Evolutionary conservation across 2,797 vertebrate genomes (phyloP).

Genomic region (Scarus forsteni): DNA sequence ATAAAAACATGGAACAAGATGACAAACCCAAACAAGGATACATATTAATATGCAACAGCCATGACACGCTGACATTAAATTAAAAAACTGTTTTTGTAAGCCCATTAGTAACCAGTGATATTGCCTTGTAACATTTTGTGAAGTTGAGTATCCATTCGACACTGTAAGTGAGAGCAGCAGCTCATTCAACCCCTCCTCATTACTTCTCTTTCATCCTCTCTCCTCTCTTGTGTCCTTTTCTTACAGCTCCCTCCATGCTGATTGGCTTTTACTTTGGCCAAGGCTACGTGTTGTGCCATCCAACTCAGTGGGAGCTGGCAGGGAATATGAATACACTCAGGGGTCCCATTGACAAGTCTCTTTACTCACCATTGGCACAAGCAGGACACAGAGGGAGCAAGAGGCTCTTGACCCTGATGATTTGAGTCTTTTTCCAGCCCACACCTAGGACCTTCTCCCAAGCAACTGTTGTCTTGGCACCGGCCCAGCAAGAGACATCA

Average conservation of each 20-base stretch:
- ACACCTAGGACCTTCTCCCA: slow-evolving; percentile 41
- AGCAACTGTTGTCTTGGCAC: slow-evolving; percentile 59
- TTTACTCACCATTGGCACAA: slow-evolving; percentile 61
- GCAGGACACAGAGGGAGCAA: slow-evolving; percentile 56
- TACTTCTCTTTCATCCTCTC: slow-evolving; percentile 20
- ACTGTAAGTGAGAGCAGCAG: slow-evolving; percentile 26
- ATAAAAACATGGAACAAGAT: too few species aligned
- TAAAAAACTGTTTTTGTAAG: slow-evolving; percentile 8
- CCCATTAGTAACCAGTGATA: slow-evolving; percentile 19
- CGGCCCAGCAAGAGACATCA: slow-evolving; percentile 56
- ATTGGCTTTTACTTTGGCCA: slow-evolving; percentile 63
- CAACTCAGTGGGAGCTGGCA: slow-evolving; percentile 67
- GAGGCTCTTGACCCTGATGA: slow-evolving; percentile 72
- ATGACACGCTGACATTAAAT: neutral
- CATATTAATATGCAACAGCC: neutral
- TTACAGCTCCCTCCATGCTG: slow-evolving; percentile 60
- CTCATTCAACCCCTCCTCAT: slow-evolving; percentile 30
- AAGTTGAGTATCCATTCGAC: slow-evolving; percentile 44
- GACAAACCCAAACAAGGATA: neutral
- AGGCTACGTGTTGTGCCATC: slow-evolving; percentile 52
- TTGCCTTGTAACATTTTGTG: slow-evolving; percentile 34
- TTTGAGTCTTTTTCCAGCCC: slow-evolving; percentile 40
- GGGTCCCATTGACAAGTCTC: slow-evolving; percentile 71
- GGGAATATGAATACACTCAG: slow-evolving; percentile 61
- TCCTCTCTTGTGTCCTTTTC: slow-evolving; percentile 35